Percentiles rank a stretch among this genome's conserved stretches.
These are phyloP conservation scores for Sorex maritimensis DNA, from an alignment of 2,797 vertebrate species.

Conservation along the genomic window DNA sequence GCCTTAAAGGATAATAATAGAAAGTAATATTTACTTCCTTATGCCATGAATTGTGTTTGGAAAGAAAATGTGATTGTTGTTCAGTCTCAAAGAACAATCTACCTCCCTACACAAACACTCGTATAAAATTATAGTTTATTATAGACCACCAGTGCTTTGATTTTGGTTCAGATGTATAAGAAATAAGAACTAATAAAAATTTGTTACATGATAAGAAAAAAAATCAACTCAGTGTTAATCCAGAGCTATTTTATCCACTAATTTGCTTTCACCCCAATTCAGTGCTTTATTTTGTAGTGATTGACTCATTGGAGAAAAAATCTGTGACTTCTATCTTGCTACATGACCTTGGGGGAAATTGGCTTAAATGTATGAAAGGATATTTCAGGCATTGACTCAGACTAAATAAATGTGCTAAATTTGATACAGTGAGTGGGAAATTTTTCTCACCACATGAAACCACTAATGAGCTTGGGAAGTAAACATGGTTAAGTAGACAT, in stretches of 20 bases:
- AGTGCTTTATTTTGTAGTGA: constrained; percentile 65
- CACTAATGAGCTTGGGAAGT: constrained; percentile 83
- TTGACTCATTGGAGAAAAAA: constrained; percentile 69
- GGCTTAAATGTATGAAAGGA: constrained; percentile 80
- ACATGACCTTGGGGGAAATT: constrained; percentile 83
- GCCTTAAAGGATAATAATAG: constrained; percentile 55
- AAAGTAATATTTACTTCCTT: background rate
- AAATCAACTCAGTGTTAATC: constrained; percentile 63
- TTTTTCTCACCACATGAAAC: constrained; percentile 81
- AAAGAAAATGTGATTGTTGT: constrained; percentile 61
- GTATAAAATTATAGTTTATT: constrained; percentile 70
- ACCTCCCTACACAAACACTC: constrained; percentile 49
- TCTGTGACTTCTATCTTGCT: constrained; percentile 76
- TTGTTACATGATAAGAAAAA: constrained; percentile 56
- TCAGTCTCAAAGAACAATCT: constrained; percentile 36
- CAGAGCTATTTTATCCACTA: constrained; percentile 60
- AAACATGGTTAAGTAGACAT: constrained; percentile 83
- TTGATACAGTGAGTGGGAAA: constrained; percentile 84
- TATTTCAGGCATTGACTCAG: constrained; percentile 83
- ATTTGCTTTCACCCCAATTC: constrained; percentile 54
- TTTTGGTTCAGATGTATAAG: constrained; percentile 65
- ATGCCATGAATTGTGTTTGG: constrained; percentile 39
- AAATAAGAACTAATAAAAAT: constrained; percentile 67
- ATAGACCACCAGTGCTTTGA: constrained; percentile 44
- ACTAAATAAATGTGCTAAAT: constrained; percentile 87